Evolutionary conservation across 2,797 vertebrate genomes (phyloP).

Genomic region (Pteronotus mesoamericanus): DNA sequence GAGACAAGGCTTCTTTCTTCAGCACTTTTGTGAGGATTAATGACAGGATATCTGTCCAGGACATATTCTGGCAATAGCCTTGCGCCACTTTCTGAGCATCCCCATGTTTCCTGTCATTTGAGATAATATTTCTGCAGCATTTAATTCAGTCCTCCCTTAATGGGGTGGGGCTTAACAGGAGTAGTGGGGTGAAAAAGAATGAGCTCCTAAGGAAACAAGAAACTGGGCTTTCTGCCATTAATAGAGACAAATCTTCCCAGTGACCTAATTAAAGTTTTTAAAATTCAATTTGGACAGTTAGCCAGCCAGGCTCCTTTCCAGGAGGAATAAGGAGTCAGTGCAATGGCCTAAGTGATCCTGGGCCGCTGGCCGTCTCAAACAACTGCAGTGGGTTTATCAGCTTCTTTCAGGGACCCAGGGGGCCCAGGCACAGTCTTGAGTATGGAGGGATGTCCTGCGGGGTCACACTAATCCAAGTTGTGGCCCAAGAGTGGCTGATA

Average conservation of each 20-base stretch:
- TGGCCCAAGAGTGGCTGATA: background rate
- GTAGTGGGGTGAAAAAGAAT: slow-evolving; percentile 5
- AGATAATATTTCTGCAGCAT: background rate
- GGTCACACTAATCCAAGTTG: background rate
- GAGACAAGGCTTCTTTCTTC: background rate
- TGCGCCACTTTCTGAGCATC: background rate
- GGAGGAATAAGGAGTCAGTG: slow-evolving; percentile 7
- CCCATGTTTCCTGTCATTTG: background rate
- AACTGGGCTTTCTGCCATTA: slow-evolving; percentile 59
- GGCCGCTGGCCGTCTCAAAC: slow-evolving; percentile 9
- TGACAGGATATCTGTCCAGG: background rate
- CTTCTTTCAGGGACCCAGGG: slow-evolving; percentile 74
- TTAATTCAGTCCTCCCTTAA: slow-evolving; percentile 50
- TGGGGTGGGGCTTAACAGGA: background rate
- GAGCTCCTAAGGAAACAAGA: slow-evolving; percentile 42
- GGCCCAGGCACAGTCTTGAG: background rate
- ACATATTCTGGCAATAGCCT: background rate
- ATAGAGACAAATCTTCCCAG: slow-evolving; percentile 65
- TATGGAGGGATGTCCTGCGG: background rate
- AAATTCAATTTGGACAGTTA: slow-evolving; percentile 59
- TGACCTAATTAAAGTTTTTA: slow-evolving; percentile 64
- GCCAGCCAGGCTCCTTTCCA: slow-evolving; percentile 54
- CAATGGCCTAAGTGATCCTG: background rate
- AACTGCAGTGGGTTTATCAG: background rate
- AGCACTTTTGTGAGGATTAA: background rate